A percentile compares a stretch with the other conserved stretches of the same genome.
Evolutionary conservation across 2,888 invertebrate genomes (phyloP).

Genomic region (Mythimna loreyi): DNA sequence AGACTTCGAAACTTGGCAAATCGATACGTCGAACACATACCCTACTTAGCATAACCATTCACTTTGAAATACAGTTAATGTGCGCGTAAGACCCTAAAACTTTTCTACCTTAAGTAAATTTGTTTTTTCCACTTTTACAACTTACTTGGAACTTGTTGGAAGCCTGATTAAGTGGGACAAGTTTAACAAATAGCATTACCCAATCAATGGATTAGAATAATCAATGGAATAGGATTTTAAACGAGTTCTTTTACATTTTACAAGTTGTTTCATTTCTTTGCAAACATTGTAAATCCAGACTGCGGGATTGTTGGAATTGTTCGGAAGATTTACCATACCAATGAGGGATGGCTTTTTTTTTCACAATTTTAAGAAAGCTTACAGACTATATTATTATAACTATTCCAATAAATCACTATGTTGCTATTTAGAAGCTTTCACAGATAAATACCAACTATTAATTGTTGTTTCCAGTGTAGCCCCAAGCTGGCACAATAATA

Average conservation of each 20-base stretch:
- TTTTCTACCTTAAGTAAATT: conserved; percentile 67
- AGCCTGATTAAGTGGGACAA: conserved; percentile 56
- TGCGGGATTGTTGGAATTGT: neutral
- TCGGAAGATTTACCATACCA: neutral
- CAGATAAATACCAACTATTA: too few species aligned
- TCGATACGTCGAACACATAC: conserved; percentile 55
- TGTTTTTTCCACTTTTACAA: conserved; percentile 61
- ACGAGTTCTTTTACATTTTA: conserved; percentile 36
- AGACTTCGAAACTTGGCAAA: conserved; percentile 39
- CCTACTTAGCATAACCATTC: conserved; percentile 63
- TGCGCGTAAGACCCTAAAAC: conserved; percentile 56
- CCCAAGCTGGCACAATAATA: too few species aligned
- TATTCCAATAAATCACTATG: too few species aligned
- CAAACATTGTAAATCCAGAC: neutral
- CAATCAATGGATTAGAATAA: conserved; percentile 54
- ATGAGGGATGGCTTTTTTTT: too few species aligned
- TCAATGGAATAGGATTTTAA: conserved; percentile 43
- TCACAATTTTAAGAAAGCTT: too few species aligned
- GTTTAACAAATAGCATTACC: conserved; percentile 60
- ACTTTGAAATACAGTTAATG: conserved; percentile 64
- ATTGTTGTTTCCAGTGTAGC: too few species aligned
- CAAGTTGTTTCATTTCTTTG: conserved; percentile 17
- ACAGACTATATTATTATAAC: too few species aligned
- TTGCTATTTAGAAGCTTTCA: too few species aligned
- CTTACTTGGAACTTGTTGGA: conserved; percentile 45